Evolutionary conservation across 1,140 invertebrate genomes (phyloP), one percentile per base, ranked within the genome.

Genomic region (Bombus ignitus): DNA sequence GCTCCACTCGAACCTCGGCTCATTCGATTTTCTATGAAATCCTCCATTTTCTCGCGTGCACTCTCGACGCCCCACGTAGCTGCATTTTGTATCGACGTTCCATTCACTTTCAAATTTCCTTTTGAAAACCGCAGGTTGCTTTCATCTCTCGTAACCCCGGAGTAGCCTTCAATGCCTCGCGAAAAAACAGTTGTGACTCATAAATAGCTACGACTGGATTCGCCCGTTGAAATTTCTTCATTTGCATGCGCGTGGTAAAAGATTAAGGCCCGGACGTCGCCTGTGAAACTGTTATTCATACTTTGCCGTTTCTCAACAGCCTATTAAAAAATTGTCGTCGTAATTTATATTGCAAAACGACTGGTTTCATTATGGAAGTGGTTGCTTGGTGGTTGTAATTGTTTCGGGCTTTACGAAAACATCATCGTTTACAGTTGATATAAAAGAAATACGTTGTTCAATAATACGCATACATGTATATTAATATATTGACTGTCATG

Each of bases 161-260:
- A 22, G 35, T 57, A 57, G 81, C 10, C 59, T 66, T 73, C 68
- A 65, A 65, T 81, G 70, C 68, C 9, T 28, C 28, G 83, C 37
- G 68, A 80, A 72, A 85, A 73, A 62, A 62, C 83, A 85, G 39
- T 79, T 62, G 83, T 79, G 75, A 47, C 75, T 85, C 4, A n/a
- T 57, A 85, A 80, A 85, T 84, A 66, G 83, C 47, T 47, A 76
- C 68, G 72, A 84, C 66, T 57, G 75, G 83, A 84, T 79, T 80
- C 68, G 66, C n/a, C 39, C 82, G 76, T 80, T 85, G 57, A 81
- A 85, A 85, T 80, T 85, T 81, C 83, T 85, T 85, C 83, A 39
- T 81, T 81, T 66, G 68, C 83, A 81, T 80, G 57, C 39, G 25
- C 32, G 5, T 18, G 77, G n/a, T 42, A 73, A 80, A 53, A 80